Percentiles rank a stretch among this genome's conserved stretches.
These are phyloP conservation scores for Onchidella celtica DNA, from an alignment of 2,888 invertebrate species.

Conservation along the genomic window DNA sequence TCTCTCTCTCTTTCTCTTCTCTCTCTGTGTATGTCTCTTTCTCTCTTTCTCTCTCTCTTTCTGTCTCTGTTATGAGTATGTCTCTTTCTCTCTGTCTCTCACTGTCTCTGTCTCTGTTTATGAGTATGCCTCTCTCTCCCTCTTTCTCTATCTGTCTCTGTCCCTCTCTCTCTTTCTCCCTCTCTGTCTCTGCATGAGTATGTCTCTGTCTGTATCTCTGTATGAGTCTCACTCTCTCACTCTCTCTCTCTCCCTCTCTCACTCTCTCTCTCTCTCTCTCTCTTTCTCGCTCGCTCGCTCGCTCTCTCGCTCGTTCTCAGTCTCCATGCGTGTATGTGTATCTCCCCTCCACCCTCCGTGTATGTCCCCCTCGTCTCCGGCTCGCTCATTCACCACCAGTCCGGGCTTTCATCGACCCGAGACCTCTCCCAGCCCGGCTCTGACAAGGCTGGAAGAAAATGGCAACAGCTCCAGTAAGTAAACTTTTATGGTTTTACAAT, in stretches of 20 bases:
- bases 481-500: too few relatives aligned
- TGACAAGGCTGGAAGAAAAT: too few relatives aligned
- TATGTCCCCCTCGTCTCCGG: neutral
- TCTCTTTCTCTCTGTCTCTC: neutral
- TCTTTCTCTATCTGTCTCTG: neutral
- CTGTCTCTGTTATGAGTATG: neutral
- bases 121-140: neutral
- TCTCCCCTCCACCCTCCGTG: neutral
- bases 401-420: too few relatives aligned
- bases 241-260: constrained; percentile 19
- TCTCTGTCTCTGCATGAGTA: neutral
- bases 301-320: neutral
- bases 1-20: neutral
- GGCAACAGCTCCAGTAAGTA: too few relatives aligned
- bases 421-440: too few relatives aligned
- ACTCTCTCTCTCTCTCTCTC: neutral
- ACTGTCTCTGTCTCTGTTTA: neutral
- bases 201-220: constrained; percentile 2
- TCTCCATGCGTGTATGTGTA: neutral
- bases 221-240: neutral
- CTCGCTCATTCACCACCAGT: neutral
- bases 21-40: too few relatives aligned
- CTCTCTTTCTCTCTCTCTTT: neutral
- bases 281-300: neutral
- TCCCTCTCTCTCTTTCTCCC: neutral